These are phyloP conservation scores for Pseudomyrmex sp. DNA, from an alignment of 1,140 invertebrate species.

Conservation along the genomic window DNA sequence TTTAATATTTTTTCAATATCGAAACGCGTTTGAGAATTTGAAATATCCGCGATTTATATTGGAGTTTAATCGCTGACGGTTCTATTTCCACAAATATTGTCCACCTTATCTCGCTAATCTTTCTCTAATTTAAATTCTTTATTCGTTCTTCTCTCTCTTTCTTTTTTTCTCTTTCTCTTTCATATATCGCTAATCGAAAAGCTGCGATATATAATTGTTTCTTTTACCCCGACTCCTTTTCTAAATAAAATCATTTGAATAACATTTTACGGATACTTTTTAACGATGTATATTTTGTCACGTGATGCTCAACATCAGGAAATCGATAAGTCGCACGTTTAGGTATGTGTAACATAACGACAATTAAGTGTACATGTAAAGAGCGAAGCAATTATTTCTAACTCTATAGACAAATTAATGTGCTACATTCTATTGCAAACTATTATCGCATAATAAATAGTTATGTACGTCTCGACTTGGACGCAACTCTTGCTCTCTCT, in stretches of 20 bases:
- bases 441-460: slow-evolving; percentile 75
- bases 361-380: slow-evolving; percentile 72
- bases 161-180: background rate
- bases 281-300: slow-evolving; percentile 24
- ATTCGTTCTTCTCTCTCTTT: background rate
- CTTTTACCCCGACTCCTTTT: no score
- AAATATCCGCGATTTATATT: background rate
- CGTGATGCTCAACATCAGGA: slow-evolving; percentile 29
- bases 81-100: background rate
- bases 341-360: slow-evolving; percentile 70
- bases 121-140: background rate
- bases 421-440: slow-evolving; percentile 72
- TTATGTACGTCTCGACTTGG: slow-evolving; percentile 69
- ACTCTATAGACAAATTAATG: slow-evolving; percentile 75
- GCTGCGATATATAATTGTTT: background rate
- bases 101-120: background rate
- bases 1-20: slow-evolving; percentile 40
- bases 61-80: background rate
- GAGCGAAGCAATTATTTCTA: slow-evolving; percentile 71
- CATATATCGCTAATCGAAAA: background rate
- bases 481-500: slow-evolving; percentile 23
- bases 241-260: slow-evolving; percentile 6
- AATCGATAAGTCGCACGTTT: slow-evolving; percentile 64
- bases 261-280: slow-evolving; percentile 24
- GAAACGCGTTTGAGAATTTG: background rate